These are phyloP conservation scores for Sciurus carolinensis DNA, from an alignment of 2,797 vertebrate species.

Conservation along the genomic window DNA sequence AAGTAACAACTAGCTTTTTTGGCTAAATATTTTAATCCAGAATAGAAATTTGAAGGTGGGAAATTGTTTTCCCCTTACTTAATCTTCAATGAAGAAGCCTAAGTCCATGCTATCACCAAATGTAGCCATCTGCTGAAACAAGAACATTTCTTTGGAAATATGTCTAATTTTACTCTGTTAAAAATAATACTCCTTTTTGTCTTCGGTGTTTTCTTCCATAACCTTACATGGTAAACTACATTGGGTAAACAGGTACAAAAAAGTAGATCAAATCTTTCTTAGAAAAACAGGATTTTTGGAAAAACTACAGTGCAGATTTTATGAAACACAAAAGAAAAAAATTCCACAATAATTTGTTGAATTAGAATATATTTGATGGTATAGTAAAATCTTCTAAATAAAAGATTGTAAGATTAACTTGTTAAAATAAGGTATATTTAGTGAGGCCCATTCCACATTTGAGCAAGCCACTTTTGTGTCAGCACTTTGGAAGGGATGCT, in stretches of 20 bases:
- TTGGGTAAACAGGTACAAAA: not conserved
- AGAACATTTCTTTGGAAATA: not conserved
- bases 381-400: not conserved
- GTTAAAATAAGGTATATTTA: not conserved
- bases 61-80: not conserved
- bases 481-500: not conserved
- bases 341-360: not conserved
- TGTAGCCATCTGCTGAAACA: not conserved
- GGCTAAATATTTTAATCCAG: not conserved
- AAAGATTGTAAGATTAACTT: not conserved
- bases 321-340: not conserved
- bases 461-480: not conserved
- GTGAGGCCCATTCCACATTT: not conserved
- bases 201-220: not conserved
- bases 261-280: not conserved
- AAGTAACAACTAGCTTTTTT: not conserved
- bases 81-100: not conserved
- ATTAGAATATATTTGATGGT: not conserved
- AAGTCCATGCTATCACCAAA: not conserved
- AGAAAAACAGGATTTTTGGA: not conserved
- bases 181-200: not conserved
- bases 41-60: constrained; percentile 13
- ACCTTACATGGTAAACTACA: not conserved
- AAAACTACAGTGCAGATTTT: not conserved
- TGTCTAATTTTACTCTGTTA: not conserved